Base-by-base conservation (phyloP, 1,140 invertebrate genomes). In the Adelges cooleyi region DNA sequence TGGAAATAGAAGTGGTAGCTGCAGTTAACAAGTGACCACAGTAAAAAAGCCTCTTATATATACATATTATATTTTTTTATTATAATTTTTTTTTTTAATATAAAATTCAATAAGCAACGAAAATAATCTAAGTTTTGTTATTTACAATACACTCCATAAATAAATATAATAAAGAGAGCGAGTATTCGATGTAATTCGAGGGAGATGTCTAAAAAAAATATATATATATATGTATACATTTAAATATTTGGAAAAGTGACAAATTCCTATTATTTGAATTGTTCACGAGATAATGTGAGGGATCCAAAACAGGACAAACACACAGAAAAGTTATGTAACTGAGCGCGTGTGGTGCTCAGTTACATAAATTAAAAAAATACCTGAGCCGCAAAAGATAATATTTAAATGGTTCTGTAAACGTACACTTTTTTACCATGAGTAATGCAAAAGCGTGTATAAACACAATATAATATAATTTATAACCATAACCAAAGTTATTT, bases 1-100 rank as follows among this genome's bases (percentile, higher is more conserved):
- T 91, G 29, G 89, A 91, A 77, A 90, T 92, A 67, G 88, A 90
- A 77, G 86, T 81, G 15, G 80, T 90, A 62, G 89, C 88, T 4
- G 73, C 44, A 9, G 50, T 56, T 22, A 56, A 49, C 53, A 53
- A 67, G 25, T 48, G 44, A 62, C n/a, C 5, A 17, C 1, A 23
- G 10, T 13, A 33, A 48, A 15, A 29, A 62, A 11, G 5, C 29
- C n/a, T n/a, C n/a, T n/a, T n/a, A n/a, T n/a, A n/a, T n/a, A n/a
- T n/a, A n/a, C 22, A 25, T 17, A 17, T 50, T 49, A 22, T 65
- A 17, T 50, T 11, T 44, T 51, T 36, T 25, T 36, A 51, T 29
- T 67, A 33, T 6, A 33, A 33, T 42, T 66, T 40, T 33, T 44
- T 46, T 29, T 49, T 50, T 15, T n/a, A 48, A 29, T 59, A 44